Base-by-base conservation (phyloP, 2,888 invertebrate genomes). In the Myopa testacea region DNA sequence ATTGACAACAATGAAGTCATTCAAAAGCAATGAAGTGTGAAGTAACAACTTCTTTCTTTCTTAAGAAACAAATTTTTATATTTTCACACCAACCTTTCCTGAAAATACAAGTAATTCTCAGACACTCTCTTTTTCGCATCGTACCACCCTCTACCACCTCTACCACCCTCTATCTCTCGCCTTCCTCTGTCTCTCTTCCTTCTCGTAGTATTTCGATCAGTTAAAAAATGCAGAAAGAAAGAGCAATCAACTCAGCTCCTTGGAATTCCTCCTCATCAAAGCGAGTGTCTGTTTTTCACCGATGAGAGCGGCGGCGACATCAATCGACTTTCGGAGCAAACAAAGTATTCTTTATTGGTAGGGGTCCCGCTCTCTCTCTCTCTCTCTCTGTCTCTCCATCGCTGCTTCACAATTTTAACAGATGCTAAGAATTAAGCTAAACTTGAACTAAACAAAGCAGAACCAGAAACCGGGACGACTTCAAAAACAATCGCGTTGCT, bases 401-500 rank as follows among this genome's bases (percentile, higher is more conserved):
- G 14, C 50, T 14, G 1, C 3, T 12, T 16, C 6, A 16, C 55
- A 55, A 55, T 8, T n/a, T 55, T 1, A 55, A 5, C 55, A n/a
- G 5, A 5, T 55, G 55, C 16, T 55, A n/a, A n/a, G 55, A 55
- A 55, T 55, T n/a, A 55, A 55, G 55, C 55, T 6, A 55, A 50
- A 14, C 50, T 26, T 26, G 26, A 26, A 26, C 26, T 14, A 50
- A 50, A 3, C 2, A 8, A 55, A 10, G 55, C 55, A 14, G n/a
- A 55, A n/a, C 55, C 55, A 55, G 16, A n/a, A 55, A n/a, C 55
- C 55, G 14, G 8, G 55, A 14, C n/a, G 55, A 55, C 14, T 55
- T n/a, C 55, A 55, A 55, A 45, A 55, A 55, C 55, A 55, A 55
- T 55, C 55, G 55, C 55, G n/a, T 55, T n/a, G 55, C 55, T n/a